These are phyloP conservation scores for Pogonomyrmex barbatus DNA, from an alignment of 1,140 invertebrate genomes.

Conservation along the genomic window DNA sequence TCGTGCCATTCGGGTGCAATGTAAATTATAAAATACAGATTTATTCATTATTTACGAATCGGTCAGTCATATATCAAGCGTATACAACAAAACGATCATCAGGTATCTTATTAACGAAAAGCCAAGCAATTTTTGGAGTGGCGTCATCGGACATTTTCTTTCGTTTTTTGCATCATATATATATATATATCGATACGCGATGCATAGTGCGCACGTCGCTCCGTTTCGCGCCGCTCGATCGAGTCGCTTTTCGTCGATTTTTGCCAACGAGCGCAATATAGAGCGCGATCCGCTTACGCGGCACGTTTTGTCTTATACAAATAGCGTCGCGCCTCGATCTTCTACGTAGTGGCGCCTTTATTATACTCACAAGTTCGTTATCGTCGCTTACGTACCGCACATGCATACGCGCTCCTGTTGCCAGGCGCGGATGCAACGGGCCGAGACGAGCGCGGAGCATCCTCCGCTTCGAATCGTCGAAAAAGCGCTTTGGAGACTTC, in stretches of 20 bases:
- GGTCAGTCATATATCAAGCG: neutral
- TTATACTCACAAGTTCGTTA: conserved; percentile 56
- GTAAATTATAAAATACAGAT: neutral
- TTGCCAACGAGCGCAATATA: conserved; percentile 36
- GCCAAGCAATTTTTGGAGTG: neutral
- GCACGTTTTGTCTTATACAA: conserved; percentile 44
- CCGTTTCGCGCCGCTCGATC: conserved; percentile 19
- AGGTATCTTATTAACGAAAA: neutral
- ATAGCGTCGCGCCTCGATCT: conserved; percentile 28
- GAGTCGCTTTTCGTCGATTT: conserved; percentile 37
- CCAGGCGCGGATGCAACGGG: conserved; percentile 42
- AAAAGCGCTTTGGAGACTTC: neutral
- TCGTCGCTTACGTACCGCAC: conserved; percentile 43
- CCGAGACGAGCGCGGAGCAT: neutral
- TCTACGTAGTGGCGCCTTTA: conserved; percentile 35
- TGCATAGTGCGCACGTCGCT: conserved; percentile 1
- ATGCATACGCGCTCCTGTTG: conserved; percentile 50
- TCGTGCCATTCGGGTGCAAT: neutral
- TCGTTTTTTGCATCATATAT: neutral
- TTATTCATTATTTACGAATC: neutral
- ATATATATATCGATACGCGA: neutral
- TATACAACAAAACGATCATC: neutral
- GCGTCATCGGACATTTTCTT: neutral
- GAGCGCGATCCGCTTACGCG: conserved; percentile 35
- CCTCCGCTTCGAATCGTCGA: neutral